Conservation (phyloP, 2,113 vertebrate genomes). For the Dipodomys ordii region DNA sequence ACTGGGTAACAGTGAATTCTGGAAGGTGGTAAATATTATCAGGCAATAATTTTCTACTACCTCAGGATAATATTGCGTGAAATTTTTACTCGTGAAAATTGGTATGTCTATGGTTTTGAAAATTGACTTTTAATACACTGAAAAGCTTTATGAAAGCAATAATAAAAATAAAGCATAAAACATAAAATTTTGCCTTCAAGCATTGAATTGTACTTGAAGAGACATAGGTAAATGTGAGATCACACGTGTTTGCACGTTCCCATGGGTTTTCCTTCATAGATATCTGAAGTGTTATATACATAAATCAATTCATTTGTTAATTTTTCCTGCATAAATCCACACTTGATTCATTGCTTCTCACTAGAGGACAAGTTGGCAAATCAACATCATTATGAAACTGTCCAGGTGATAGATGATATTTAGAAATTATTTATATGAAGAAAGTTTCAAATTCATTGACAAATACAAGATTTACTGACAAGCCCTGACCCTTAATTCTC, state of each 20-base stretch:
- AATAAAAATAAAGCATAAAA: constrained; percentile 61
- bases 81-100: constrained; percentile 64
- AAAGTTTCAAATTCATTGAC: constrained; percentile 22
- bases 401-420: background rate
- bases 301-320: constrained; percentile 61
- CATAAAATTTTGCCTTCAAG: constrained; percentile 65
- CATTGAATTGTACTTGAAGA: constrained; percentile 17
- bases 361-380: constrained; percentile 24
- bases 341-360: constrained; percentile 54
- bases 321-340: constrained; percentile 15
- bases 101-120: constrained; percentile 58
- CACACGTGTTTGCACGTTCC: constrained; percentile 33
- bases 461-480: background rate
- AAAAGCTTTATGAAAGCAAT: constrained; percentile 59
- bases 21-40: constrained; percentile 28
- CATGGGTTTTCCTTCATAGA: constrained; percentile 38
- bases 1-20: background rate
- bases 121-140: constrained; percentile 62
- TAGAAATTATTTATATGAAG: constrained; percentile 47
- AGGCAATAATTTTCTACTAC: constrained; percentile 55
- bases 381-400: constrained; percentile 31
- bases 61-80: constrained; percentile 52
- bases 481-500: background rate
- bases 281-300: background rate
- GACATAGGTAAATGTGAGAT: constrained; percentile 42